These are phyloP conservation scores for Spilogale gracilis DNA, from an alignment of 2,113 vertebrate genomes.

Conservation along the genomic window DNA sequence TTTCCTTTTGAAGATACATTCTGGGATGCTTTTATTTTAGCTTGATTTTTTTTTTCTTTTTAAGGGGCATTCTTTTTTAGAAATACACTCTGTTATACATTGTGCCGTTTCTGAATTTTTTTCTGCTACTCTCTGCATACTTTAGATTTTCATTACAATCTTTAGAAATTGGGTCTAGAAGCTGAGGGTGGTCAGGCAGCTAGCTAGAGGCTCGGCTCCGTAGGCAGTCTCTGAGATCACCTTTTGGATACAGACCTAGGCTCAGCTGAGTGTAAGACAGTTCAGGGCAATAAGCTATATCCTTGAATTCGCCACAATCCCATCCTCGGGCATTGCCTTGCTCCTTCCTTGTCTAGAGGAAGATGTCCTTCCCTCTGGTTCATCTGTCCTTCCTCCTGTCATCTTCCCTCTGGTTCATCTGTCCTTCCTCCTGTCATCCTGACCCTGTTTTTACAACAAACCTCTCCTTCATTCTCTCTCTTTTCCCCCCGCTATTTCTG, in stretches of 20 bases:
- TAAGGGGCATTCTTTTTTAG: not conserved
- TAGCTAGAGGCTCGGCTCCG: not conserved
- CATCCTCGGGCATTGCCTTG: accelerated
- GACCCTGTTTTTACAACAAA: not conserved
- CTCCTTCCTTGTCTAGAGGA: too few relatives aligned
- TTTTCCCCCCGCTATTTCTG: not conserved
- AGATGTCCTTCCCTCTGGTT: too few relatives aligned
- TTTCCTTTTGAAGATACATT: not conserved
- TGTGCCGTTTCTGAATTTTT: not conserved
- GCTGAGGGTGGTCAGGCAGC: not conserved
- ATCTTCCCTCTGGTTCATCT: too few relatives aligned
- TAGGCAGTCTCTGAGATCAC: not conserved
- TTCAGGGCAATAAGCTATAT: not conserved
- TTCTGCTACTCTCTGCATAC: not conserved
- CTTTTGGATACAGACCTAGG: not conserved
- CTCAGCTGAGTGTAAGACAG: not conserved
- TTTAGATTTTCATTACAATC: not conserved
- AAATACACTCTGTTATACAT: not conserved
- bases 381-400: not conserved
- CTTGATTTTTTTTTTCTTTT: not conserved
- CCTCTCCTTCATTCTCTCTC: not conserved
- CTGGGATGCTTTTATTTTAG: constrained; percentile 5
- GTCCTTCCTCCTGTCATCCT: not conserved
- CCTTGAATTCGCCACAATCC: not conserved
- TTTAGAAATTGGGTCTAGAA: not conserved